A percentile compares a stretch with the other conserved stretches of the same genome.
These are phyloP conservation scores for Strix occidentalis DNA, from an alignment of 2,797 vertebrate genomes.

Conservation along the genomic window DNA sequence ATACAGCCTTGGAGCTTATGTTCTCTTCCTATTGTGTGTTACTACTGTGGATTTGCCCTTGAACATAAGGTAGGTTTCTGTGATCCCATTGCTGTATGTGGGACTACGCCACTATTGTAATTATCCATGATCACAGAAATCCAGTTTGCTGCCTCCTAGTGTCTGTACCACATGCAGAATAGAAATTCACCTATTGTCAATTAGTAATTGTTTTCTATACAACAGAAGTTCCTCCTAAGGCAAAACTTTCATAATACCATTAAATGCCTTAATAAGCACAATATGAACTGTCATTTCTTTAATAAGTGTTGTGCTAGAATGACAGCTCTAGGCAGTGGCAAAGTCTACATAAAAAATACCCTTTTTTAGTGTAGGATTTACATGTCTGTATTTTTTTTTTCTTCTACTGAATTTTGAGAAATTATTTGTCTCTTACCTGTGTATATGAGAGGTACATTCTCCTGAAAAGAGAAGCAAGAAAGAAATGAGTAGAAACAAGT, in stretches of 20 bases:
- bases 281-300: not conserved
- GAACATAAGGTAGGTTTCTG: not conserved
- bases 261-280: not conserved
- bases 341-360: not conserved
- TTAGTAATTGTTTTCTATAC: not conserved
- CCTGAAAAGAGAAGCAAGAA: constrained; percentile 37
- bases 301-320: not conserved
- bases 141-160: not conserved
- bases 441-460: not conserved
- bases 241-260: not conserved
- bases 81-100: not conserved
- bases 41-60: not conserved
- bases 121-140: not conserved
- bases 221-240: not conserved
- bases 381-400: not conserved
- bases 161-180: not conserved
- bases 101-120: not conserved
- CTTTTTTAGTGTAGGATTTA: not conserved
- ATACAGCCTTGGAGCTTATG: not conserved
- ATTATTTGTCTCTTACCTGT: constrained; percentile 37
- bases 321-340: not conserved
- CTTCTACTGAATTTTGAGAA: not conserved
- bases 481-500: not conserved
- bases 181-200: not conserved
- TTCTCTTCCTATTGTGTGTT: not conserved